Conservation (phyloP, 1,140 invertebrate genomes). For the Drosophila burlai region DNA sequence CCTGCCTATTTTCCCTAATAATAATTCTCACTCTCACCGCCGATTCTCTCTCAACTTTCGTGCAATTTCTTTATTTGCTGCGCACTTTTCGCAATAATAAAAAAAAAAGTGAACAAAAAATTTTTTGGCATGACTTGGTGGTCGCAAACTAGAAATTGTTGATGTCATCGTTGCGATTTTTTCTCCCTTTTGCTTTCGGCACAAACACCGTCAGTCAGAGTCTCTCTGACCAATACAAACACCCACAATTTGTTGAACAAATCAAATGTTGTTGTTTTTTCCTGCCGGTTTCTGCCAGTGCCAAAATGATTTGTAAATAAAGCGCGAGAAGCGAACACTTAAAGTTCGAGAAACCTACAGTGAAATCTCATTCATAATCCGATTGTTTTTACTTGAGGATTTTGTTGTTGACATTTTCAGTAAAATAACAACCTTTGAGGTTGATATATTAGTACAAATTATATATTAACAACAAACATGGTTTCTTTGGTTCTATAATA, state of each 20-base stretch:
- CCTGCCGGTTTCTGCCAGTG: constrained; percentile 33
- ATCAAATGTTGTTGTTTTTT: constrained; percentile 42
- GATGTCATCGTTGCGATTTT: constrained; percentile 72
- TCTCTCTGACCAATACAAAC: constrained; percentile 10
- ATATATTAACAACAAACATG: not conserved
- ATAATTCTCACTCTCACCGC: constrained; percentile 4
- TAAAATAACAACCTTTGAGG: not conserved
- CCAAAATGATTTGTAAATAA: constrained; percentile 63
- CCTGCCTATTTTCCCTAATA: constrained; percentile 1
- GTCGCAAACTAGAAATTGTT: constrained; percentile 50
- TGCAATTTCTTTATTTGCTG: constrained; percentile 69
- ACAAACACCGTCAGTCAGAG: constrained; percentile 3
- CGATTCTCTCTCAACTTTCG: constrained; percentile 40
- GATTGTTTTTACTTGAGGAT: constrained; percentile 4
- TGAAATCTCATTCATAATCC: constrained; percentile 13
- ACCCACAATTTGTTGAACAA: constrained; percentile 41
- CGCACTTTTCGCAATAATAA: constrained; percentile 68
- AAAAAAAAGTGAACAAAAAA: not conserved
- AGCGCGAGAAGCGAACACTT: constrained; percentile 39
- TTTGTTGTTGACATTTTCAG: not conserved
- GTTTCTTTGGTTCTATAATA: not conserved
- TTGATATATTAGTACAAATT: not conserved
- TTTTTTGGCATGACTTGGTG: constrained; percentile 41
- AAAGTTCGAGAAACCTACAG: constrained; percentile 19
- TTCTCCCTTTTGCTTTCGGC: constrained; percentile 45